Base-by-base conservation (phyloP, 2,113 vertebrate species). In the Chrysochloris asiatica region DNA sequence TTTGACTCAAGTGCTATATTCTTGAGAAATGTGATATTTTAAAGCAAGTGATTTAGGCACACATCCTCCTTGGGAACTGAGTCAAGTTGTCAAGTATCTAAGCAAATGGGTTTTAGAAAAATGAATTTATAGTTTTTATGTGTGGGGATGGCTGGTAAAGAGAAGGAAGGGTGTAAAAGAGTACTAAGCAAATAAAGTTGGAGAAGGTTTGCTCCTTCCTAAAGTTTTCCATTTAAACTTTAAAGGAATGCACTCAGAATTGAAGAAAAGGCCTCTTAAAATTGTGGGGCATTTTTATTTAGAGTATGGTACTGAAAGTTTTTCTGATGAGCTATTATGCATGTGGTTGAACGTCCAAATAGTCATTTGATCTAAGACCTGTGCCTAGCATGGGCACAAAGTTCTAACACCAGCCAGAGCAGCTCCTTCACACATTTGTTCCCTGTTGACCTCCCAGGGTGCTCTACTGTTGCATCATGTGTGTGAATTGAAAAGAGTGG, bases 1-100 rank as follows among this genome's bases (percentile, higher is more conserved):
- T 73, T 82, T n/a, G 26, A 83, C 21, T 54, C 26, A 52, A 77
- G 52, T n/a, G 72, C 21, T 28, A 19, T 75, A 67, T n/a, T 88
- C 82, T 86, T 87, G 41, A 90, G 38, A 75, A 87, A 26, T 0
- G 4, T 43, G 71, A 47, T 83, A 54, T 92, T 90, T 79, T 93
- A 78, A 89, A 94, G 59, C 50, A 93, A 88, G 48, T 75, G 61
- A 79, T 86, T 61, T 88, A 72, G 50, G 30, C 26, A 52, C 16
- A 80, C 12, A 38, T 65, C 36, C 79, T 95, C 24, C 52, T 72
- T 80, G 50, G 38, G 79, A 82, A 85, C 41, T 56, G 36, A 90
- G 77, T 75, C 61, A 89, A 78, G 43, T 30, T 88, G 54, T 75
- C 76, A 95, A 76, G 56, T 45, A 9, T 6, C 83, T 80, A 83